Evolutionary conservation across 2,888 invertebrate species (phyloP), one percentile per base, ranked within the genome.

Genomic region (Pollenia angustigena): DNA sequence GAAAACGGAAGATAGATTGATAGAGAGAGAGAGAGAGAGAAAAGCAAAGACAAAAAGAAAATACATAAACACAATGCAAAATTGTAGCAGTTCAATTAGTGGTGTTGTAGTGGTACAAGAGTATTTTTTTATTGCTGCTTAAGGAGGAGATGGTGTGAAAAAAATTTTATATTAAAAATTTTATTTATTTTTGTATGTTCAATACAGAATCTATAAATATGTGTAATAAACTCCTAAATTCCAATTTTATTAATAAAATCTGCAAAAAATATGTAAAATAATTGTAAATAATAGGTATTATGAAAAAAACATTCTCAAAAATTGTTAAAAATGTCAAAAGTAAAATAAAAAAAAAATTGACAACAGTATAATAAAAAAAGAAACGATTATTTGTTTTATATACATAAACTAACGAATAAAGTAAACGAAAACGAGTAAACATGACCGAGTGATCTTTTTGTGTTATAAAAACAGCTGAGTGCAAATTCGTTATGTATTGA

Each of bases 51-150:
- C 32, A 64, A 69, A 68, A 40, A 9, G 14, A 16, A 69, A 23
- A 72, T n/a, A n/a, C n/a, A n/a, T 69, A 90, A 96, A 96, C n/a
- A 98, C 93, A 94, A 32, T 32, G 32, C 32, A 6, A 32, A 96
- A 97, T 90, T 96, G 94, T 93, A 97, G 96, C 69, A 98, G 93
- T 78, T 97, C 97, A 8, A 95, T 95, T 64, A 98, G 92, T 2
- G 97, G 96, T 0, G 98, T 0, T 98, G 96, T 85, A 98, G 93
- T 94, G 98, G 98, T 93, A 98, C 98, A 76, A 98, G 89, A 71
- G 97, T 93, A 10, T 94, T 93, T 81, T 18, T 97, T 97, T 81
- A 32, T 40, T 48, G 68, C 64, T 85, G 54, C 14, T 79, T 79
- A 52, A 79, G 76, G 79, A 75, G 78, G 74, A 68, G 82, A 74